Evolutionary conservation across 2,888 invertebrate species (phyloP).

Genomic region (Drosophila anomalata): DNA sequence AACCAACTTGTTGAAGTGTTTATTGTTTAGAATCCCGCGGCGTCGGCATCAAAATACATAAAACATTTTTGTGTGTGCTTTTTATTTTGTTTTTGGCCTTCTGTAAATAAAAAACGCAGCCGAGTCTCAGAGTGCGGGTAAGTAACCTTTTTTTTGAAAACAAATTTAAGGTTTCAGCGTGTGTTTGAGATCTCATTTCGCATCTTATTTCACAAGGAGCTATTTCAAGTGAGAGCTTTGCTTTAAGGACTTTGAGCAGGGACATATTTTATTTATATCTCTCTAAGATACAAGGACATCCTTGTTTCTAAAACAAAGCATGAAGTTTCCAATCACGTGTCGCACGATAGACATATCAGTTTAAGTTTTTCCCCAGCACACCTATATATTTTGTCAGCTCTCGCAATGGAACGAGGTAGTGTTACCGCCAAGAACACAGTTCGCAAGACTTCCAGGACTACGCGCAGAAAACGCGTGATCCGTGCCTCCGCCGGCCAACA

Average conservation of each 20-base stretch:
- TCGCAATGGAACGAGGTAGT: not conserved
- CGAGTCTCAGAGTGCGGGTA: not conserved
- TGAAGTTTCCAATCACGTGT: not conserved
- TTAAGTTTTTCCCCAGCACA: not conserved
- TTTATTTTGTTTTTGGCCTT: not conserved
- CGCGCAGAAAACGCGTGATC: not conserved
- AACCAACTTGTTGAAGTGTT: slow-evolving; percentile 64
- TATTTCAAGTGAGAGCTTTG: not conserved
- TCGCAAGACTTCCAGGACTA: not conserved
- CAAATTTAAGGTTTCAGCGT: not conserved
- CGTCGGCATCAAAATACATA: slow-evolving; percentile 46
- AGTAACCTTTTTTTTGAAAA: slow-evolving; percentile 3
- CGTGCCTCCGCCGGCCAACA: not conserved
- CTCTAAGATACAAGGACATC: no score
- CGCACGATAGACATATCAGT: not conserved
- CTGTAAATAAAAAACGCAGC: slow-evolving; percentile 42
- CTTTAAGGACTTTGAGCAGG: not conserved
- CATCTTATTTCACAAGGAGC: not conserved
- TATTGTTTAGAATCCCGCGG: slow-evolving; percentile 52
- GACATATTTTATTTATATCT: no score
- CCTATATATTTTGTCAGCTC: not conserved
- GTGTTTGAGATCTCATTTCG: slow-evolving; percentile 1
- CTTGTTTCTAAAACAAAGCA: no score
- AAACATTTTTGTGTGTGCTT: slow-evolving; percentile 37
- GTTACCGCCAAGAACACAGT: slow-evolving; percentile 1